Conservation (phyloP, 2,888 invertebrate genomes). For the Xestia xanthographa region DNA sequence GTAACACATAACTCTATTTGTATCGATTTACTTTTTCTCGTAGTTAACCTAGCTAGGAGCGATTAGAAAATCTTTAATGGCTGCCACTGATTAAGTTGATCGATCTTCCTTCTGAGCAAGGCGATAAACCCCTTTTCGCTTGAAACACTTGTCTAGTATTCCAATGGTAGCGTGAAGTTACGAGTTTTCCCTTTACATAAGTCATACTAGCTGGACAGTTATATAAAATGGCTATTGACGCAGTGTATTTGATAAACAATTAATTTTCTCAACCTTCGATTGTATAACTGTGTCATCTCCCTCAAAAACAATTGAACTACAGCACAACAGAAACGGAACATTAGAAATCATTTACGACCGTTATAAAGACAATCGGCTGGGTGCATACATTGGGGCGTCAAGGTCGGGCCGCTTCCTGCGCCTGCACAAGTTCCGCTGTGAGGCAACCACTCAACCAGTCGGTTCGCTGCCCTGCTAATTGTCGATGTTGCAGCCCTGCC, state of each 20-base stretch:
- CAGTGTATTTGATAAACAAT: neutral
- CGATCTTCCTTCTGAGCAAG: constrained; percentile 28
- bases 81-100: constrained; percentile 54
- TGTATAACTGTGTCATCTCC: neutral
- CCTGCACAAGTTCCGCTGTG: constrained; percentile 85
- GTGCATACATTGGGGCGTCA: constrained; percentile 78
- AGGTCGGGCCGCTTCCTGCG: constrained; percentile 85
- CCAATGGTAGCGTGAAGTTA: neutral
- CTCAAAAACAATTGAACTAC: constrained; percentile 1
- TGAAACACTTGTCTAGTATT: constrained; percentile 19
- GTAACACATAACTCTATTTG: constrained; percentile 79
- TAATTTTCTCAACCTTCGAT: neutral
- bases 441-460: constrained; percentile 81
- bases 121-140: constrained; percentile 46
- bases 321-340: constrained; percentile 26
- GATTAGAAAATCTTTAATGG: constrained; percentile 62
- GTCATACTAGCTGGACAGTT: neutral
- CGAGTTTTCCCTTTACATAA: constrained; percentile 5
- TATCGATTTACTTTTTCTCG: constrained; percentile 78
- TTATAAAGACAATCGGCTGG: constrained; percentile 70
- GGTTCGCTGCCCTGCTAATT: constrained; percentile 78
- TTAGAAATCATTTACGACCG: constrained; percentile 74
- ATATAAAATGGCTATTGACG: too few relatives aligned
- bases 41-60: constrained; percentile 53
- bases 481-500: constrained; percentile 76